Evolutionary conservation across 2,888 invertebrate species (phyloP).

Genomic region (Drymonia ruficornis): DNA sequence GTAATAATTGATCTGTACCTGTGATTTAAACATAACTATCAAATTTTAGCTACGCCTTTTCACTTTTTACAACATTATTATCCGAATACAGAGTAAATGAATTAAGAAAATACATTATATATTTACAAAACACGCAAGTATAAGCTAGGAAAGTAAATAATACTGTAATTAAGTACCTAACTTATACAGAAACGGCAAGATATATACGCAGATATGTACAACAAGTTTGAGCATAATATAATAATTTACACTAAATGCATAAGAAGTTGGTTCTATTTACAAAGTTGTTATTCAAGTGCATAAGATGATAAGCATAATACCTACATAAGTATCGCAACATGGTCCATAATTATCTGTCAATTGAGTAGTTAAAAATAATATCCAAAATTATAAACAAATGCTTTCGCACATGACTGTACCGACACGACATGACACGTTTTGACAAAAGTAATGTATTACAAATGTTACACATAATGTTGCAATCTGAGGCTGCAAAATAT

Average conservation of each 20-base stretch:
- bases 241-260: conserved; percentile 10
- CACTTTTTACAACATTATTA: conserved; percentile 9
- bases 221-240: conserved; percentile 38
- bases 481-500: too few relatives aligned
- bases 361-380: not conserved
- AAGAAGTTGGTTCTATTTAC: conserved; percentile 34
- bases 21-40: not conserved
- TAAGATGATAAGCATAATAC: conserved; percentile 17
- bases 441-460: too few relatives aligned
- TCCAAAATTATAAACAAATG: not conserved
- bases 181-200: conserved; percentile 55
- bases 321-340: conserved; percentile 13
- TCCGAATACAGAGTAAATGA: conserved; percentile 25
- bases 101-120: conserved; percentile 34
- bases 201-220: conserved; percentile 59
- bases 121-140: conserved; percentile 37
- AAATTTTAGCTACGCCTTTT: not conserved
- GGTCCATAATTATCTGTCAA: conserved; percentile 7
- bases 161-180: conserved; percentile 61
- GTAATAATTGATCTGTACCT: too few relatives aligned
- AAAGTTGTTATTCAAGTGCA: conserved; percentile 38
- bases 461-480: too few relatives aligned
- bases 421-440: too few relatives aligned
- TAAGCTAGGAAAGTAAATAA: conserved; percentile 51
- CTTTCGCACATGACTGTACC: not conserved